Conservation (phyloP, 2,113 vertebrate genomes). For the Rhinoderma darwinii region DNA sequence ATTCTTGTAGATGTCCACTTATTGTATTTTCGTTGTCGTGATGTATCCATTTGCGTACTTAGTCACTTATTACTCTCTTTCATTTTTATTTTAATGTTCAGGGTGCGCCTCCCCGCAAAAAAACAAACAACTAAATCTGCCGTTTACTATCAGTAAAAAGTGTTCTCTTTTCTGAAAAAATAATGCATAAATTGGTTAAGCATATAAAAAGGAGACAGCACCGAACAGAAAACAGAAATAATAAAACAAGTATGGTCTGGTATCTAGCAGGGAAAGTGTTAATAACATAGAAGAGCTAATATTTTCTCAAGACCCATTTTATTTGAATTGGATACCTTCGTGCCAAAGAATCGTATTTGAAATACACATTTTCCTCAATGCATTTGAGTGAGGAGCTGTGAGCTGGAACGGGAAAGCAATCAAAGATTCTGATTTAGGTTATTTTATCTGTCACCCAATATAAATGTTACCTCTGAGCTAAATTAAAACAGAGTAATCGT, state of each 20-base stretch:
- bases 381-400: neutral
- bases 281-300: neutral
- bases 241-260: too few relatives aligned
- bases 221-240: neutral
- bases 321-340: neutral
- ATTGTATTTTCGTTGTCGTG: too few relatives aligned
- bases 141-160: neutral
- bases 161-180: neutral
- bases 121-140: neutral
- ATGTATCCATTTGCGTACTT: too few relatives aligned
- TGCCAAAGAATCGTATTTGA: neutral
- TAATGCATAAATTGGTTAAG: neutral
- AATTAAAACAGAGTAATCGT: constrained; percentile 41
- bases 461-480: constrained; percentile 39
- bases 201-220: neutral
- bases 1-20: too few relatives aligned
- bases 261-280: neutral
- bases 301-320: neutral
- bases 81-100: too few relatives aligned
- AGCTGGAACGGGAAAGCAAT: neutral
- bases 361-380: neutral
- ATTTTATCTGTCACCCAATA: constrained; percentile 45
- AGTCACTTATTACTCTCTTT: too few relatives aligned
- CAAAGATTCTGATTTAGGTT: constrained; percentile 15
- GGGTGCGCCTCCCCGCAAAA: too few relatives aligned